Percentiles rank a stretch among this genome's conserved stretches.
Evolutionary conservation across 2,888 invertebrate genomes (phyloP).

Genomic region (Ectemnius cavifrons): DNA sequence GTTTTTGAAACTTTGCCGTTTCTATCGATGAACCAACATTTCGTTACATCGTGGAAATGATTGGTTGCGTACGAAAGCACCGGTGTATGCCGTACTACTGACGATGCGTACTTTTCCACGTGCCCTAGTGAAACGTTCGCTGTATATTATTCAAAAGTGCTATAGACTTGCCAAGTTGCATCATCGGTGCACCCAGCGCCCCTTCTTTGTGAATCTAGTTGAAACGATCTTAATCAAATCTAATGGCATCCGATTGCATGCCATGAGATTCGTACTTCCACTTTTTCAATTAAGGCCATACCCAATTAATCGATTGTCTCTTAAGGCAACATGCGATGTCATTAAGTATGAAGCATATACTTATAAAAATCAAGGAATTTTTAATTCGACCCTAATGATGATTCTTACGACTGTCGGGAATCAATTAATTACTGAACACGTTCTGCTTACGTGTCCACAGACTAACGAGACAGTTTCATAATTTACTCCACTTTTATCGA

Average conservation of each 20-base stretch:
- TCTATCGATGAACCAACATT: no score
- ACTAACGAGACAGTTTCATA: no score
- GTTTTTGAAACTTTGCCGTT: no score
- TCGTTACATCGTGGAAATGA: no score
- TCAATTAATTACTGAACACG: no score
- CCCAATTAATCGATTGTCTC: not conserved
- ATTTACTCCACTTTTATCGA: no score
- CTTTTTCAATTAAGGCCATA: not conserved
- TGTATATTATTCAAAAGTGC: conserved; percentile 64
- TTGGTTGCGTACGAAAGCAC: conserved; percentile 23
- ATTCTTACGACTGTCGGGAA: no score
- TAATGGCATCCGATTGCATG: not conserved
- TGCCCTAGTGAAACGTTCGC: conserved; percentile 58
- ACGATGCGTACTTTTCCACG: conserved; percentile 61
- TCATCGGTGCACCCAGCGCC: conserved; percentile 16
- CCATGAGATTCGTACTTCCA: not conserved
- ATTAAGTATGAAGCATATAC: no score
- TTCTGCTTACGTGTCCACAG: no score
- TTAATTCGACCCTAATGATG: no score
- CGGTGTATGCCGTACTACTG: conserved; percentile 54
- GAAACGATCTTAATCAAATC: conserved; percentile 15
- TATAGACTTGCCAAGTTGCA: conserved; percentile 52
- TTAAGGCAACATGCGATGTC: no score
- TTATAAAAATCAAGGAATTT: no score
- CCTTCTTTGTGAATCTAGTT: conserved; percentile 19